Base-by-base conservation (phyloP, 2,888 invertebrate species). In the Athrips mouffetella region DNA sequence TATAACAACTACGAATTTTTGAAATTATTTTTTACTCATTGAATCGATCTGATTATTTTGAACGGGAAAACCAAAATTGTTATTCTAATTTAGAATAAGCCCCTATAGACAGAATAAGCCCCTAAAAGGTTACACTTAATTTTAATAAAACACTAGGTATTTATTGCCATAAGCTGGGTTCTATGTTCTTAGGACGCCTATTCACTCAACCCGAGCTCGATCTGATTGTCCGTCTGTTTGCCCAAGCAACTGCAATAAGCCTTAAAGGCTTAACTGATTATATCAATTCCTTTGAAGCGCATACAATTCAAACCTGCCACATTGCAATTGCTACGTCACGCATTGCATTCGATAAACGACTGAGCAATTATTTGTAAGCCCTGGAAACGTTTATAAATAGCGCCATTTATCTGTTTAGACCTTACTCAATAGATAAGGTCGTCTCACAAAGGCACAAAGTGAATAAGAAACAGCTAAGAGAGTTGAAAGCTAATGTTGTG, bases 361-460 rank as follows among this genome's bases (percentile, higher is more conserved):
- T n/a, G 5, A 21, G 37, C 37, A 37, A 37, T 37, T 37, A 37
- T 37, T 37, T 37, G 37, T 37, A 27, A 37, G 21, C 37, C 10
- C 21, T 37, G 37, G 37, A 37, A 18, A 20, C 10, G 37, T 20
- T 33, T 20, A 18, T 46, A 37, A 27, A 37, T 37, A 27, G 35
- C 16, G 8, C 30, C 31, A 30, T 48, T 45, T 45, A 48, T 48
- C 48, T 45, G 33, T 29, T 48, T 51, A 45, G 41, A 51, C 48
- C 48, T 41, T 48, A 46, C 35, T 48, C 51, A 51, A 45, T 48
- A 48, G 45, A 48, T 48, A 45, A 40, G 40, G 48, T 41, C 33
- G 33, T 30, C 30, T 11, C 18, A 44, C 30, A 42, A 44, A 30
- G 46, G 10, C 5, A n/a, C 47, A 29, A 42, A 45, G 21, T 45